Evolutionary conservation across 2,113 vertebrate genomes (phyloP), one percentile per base, ranked within the genome.

Genomic region (Chrysochloris asiatica): DNA sequence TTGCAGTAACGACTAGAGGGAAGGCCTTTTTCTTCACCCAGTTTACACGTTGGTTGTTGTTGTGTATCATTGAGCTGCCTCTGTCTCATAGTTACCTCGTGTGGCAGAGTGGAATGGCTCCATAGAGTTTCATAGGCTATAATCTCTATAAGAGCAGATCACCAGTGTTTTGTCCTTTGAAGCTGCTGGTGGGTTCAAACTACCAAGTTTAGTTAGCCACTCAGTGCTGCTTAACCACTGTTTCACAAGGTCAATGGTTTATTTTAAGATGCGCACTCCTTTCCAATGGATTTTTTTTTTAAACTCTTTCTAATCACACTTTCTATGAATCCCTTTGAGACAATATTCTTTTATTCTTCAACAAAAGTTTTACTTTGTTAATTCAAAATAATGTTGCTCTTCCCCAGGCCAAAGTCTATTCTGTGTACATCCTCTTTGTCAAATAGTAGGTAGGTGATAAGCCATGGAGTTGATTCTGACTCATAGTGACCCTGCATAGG

Each of bases 291-390:
- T 11, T 54, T 59, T 84, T 75, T 17, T 91, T 50, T 30, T 72
- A 52, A 77, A 65, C 52, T 72, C 4, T 81, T 85, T 17, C 6
- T 93, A 21, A 26, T 47, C 8, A 47, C 50, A 47, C 21, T 81
- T 8, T 38, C 24, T 83, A 30, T 71, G 14, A n/a, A 22, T 76
- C 87, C 24, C 65, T 80, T 73, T 52, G 33, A 63, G 22, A 91
- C 43, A n/a, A 36, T 41, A 67, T 83, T 59, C 36, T 38, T 63
- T 95, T 21, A 47, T 85, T 94, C 24, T 13, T 79, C 43, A 92
- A 36, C 83, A 22, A n/a, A 26, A 82, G 38, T 10, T 81, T 72
- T 65, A 41, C 30, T 81, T 82, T 72, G 12, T 24, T 90, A 67
- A 90, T 67, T 9, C 75, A 75, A 86, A 82, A 22, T 36, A 16